Evolutionary conservation across 1,140 invertebrate genomes (phyloP).

Genomic region (Drosophila punjabiensis): DNA sequence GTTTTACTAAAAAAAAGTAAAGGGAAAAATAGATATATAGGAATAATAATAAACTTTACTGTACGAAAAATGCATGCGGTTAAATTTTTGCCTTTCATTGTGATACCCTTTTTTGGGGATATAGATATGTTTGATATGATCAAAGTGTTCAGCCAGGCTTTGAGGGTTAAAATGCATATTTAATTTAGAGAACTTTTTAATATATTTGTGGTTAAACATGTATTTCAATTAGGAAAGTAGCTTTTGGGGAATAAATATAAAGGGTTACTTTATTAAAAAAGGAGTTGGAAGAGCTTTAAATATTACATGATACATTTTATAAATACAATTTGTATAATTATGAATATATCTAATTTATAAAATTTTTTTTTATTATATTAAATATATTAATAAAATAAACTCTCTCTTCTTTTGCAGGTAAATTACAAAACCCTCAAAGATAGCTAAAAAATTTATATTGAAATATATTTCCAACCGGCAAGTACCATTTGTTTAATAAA

Average conservation of each 20-base stretch:
- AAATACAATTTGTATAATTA: no score
- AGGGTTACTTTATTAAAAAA: no score
- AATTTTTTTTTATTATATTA: not conserved
- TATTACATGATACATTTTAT: not conserved
- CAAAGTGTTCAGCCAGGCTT: slow-evolving; percentile 18
- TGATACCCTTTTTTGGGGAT: slow-evolving; percentile 47
- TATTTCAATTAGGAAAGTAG: slow-evolving; percentile 1
- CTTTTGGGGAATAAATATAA: not conserved
- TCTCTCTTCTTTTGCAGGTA: not conserved
- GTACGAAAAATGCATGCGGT: slow-evolving; percentile 57
- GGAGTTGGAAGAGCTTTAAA: not conserved
- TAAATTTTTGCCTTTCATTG: slow-evolving; percentile 44
- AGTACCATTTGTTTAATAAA: not conserved
- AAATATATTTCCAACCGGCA: not conserved
- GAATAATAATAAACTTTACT: slow-evolving; percentile 60
- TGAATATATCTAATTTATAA: not conserved
- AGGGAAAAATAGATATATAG: slow-evolving; percentile 23
- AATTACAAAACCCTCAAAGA: not conserved
- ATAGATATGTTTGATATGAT: slow-evolving; percentile 7
- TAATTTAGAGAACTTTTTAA: slow-evolving; percentile 1
- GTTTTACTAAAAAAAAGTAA: not conserved
- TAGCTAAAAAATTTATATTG: not conserved
- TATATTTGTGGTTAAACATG: not conserved
- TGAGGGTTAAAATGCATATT: not conserved
- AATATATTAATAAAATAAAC: not conserved